Conservation (phyloP, 2,797 vertebrate genomes). For the Emys orbicularis region DNA sequence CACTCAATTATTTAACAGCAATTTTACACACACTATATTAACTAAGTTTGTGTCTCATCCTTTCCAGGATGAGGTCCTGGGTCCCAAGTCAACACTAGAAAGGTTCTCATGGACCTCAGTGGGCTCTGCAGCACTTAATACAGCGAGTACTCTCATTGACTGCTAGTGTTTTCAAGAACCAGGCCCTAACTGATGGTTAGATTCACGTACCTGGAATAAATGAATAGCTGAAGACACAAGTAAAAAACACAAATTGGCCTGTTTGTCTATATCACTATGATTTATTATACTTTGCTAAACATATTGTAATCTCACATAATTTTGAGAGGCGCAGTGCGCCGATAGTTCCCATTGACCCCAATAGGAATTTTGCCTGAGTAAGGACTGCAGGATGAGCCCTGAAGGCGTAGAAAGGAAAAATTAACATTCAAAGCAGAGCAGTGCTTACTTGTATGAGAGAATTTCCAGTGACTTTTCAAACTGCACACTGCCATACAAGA, state of each 20-base stretch:
- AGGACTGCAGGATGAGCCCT: background rate
- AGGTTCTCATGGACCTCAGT: background rate
- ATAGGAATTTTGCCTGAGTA: background rate
- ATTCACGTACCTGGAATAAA: background rate
- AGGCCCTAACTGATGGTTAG: background rate
- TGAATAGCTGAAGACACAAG: background rate
- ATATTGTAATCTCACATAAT: background rate
- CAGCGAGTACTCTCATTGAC: background rate
- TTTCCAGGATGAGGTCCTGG: background rate
- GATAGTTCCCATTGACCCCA: background rate
- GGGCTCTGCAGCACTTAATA: background rate
- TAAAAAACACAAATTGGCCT: background rate
- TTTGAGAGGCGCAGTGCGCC: background rate
- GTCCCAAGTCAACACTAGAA: background rate
- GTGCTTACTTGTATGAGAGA: background rate
- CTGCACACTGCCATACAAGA: background rate
- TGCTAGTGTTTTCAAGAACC: background rate
- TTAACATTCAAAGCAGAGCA: background rate
- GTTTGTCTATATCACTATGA: background rate
- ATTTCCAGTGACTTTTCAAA: background rate
- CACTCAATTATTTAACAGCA: background rate
- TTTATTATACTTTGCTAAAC: background rate
- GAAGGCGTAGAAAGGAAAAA: background rate
- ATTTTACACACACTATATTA: background rate
- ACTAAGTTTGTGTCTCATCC: background rate